Base-by-base conservation (phyloP, 1,140 invertebrate genomes). In the Drosophila nikananu region DNA sequence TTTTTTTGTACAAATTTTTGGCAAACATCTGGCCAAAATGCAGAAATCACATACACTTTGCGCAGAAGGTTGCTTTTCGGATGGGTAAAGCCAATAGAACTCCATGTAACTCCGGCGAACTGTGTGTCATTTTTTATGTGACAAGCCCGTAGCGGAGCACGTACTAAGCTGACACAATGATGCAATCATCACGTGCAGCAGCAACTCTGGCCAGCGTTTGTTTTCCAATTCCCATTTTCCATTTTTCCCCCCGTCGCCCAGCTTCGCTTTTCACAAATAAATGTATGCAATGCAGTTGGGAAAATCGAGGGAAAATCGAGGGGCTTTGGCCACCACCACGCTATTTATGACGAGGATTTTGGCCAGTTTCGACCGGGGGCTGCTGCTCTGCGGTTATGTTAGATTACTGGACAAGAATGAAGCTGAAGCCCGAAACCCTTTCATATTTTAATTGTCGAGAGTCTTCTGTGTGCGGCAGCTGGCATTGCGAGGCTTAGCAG, bases 151-250 rank as follows among this genome's bases (percentile, higher is more conserved):
- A 73, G 72, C 63, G 63, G 72, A 89, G 86, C 86, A 90, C 86
- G 86, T 90, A 90, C 86, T 90, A 90, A 90, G 86, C 86, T 86
- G 86, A 82, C 86, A 90, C 86, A 90, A 90, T 90, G 86, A 90
- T 90, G 86, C 86, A 90, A 90, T 90, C 86, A 90, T 90, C 86
- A 90, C 86, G 86, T 90, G 86, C 86, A 72, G 86, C 86, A 72
- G 61, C 62, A 54, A 51, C 42, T 68, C 66, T 70, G 66, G 44
- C 32, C 32, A 78, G 59, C 81, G 72, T 89, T 89, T 83, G 76
- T 79, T 83, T 65, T 64, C 65, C 64, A 61, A 63, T 58, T 75
- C 41, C 39, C 46, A 68, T 49, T 44, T 55, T 75, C 41, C 39
- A 41, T 64, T 49, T 44, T 55, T 41, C 49, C 46, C 27, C 15